These are phyloP conservation scores for Hirtodrosophila cameraria DNA, from an alignment of 2,888 invertebrate species.

Conservation along the genomic window DNA sequence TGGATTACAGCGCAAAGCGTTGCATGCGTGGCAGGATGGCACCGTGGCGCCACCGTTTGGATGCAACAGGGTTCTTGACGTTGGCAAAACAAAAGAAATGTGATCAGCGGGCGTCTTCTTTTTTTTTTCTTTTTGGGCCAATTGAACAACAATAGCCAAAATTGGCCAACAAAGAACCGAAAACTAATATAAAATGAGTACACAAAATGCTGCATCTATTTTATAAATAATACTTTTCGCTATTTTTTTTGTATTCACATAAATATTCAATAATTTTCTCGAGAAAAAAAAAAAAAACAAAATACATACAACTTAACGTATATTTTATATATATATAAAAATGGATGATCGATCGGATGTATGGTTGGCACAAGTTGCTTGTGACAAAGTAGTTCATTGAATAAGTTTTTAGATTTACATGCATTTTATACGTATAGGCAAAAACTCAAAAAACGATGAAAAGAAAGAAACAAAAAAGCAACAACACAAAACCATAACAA, in stretches of 20 bases:
- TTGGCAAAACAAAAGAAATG: conserved; percentile 10
- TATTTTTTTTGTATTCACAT: conserved; percentile 25
- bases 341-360: conserved; percentile 10
- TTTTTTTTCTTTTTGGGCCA: too few species aligned
- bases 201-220: conserved; percentile 58
- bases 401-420: conserved; percentile 72
- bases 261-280: conserved; percentile 35
- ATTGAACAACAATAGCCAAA: conserved; percentile 22
- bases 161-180: conserved; percentile 37
- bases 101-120: conserved; percentile 14
- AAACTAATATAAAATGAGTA: conserved; percentile 60
- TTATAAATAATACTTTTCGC: conserved; percentile 32
- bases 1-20: conserved; percentile 26
- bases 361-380: conserved; percentile 40
- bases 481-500: conserved; percentile 9
- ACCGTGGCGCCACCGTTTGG: conserved; percentile 5
- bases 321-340: conserved; percentile 15
- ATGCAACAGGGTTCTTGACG: conserved; percentile 22
- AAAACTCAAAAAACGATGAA: conserved; percentile 12
- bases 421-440: conserved; percentile 71
- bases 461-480: background rate
- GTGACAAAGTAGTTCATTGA: too few species aligned
- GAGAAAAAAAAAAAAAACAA: conserved; percentile 15
- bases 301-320: conserved; percentile 27
- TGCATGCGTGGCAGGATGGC: conserved; percentile 28